Evolutionary conservation across 92 coral and sea anemone species (phyloP), one percentile per base, ranked within the genome.

Genomic region (Epizoanthus illoricatus): DNA sequence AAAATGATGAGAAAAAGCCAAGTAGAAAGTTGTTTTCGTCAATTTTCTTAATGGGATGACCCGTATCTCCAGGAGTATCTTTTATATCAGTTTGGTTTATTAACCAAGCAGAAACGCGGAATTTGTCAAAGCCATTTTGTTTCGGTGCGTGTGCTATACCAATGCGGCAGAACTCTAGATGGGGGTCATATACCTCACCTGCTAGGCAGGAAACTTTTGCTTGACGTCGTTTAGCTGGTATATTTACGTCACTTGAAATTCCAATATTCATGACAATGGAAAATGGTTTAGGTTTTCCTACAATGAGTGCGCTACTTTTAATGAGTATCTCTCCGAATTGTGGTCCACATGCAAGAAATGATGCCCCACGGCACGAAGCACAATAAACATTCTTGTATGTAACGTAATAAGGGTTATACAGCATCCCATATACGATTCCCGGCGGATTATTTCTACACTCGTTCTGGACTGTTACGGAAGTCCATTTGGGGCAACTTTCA

Each of bases 281-380:
- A 20, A 79, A 79, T 23, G 73, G 73, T 67, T 76, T 76, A 6
- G 39, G 54, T 15, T 41, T 45, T 28, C 36, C 36, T 28, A 28
- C 36, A 0, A 1, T 0, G 36, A 28, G 2, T 28, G 36, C 36
- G 2, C 36, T 28, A 28, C 36, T 28, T 28, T 2, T 28, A 28
- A 28, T 1, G 36, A 28, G 1, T 61, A 58, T 19, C 1, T n/a
- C 1, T 18, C 9, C 13, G 18, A 18, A 4, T 61, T 9, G 1
- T 64, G 12, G 28, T 5, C 69, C 15, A 64, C 69, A 64, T 23
- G 12, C 41, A 64, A 8, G 69, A 13, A 39, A 23, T 6, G 41
- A 20, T 10, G 13, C 9, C 28, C 5, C 21, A 23, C 21, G 16
- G 16, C 69, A 64, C 69, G 28, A 16, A 64, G 69, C 69, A 23